These are phyloP conservation scores for Serranochromis macrocephalus DNA, from an alignment of 2,113 vertebrate genomes.

Conservation along the genomic window DNA sequence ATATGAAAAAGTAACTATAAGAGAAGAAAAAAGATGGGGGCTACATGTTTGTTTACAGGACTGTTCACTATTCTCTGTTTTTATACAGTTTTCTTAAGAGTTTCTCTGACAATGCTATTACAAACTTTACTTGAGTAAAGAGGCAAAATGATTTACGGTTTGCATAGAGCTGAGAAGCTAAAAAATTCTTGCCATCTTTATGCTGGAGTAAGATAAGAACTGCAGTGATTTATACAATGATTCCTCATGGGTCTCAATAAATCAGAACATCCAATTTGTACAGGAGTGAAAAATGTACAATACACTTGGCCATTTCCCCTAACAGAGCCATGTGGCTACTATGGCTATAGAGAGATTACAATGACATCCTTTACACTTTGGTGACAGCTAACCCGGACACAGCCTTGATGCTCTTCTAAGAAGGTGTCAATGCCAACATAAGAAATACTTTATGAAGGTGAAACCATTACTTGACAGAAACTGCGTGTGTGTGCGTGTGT, in stretches of 20 bases:
- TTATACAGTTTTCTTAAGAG: background rate
- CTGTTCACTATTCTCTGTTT: background rate
- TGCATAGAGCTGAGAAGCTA: conserved; percentile 6
- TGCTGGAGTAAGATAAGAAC: conserved; percentile 34
- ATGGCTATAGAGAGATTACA: conserved; percentile 46
- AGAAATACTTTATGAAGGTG: conserved; percentile 61
- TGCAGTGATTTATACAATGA: conserved; percentile 38
- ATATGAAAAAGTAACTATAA: background rate
- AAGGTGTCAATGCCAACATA: conserved; percentile 46
- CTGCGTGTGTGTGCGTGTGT: background rate
- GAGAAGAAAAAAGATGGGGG: background rate
- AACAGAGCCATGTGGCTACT: conserved; percentile 18
- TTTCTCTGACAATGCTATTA: background rate
- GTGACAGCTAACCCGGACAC: conserved; percentile 64
- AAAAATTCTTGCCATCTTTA: conserved; percentile 9
- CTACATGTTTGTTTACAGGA: background rate
- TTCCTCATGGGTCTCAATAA: conserved; percentile 42
- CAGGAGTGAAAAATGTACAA: conserved; percentile 44
- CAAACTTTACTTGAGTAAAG: background rate
- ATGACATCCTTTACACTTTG: conserved; percentile 47
- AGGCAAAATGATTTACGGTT: conserved; percentile 19
- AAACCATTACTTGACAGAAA: conserved; percentile 41
- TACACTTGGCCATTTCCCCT: conserved; percentile 33
- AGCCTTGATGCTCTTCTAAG: conserved; percentile 64
- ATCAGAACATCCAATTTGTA: conserved; percentile 64